Evolutionary conservation across 92 coral and sea anemone genomes (phyloP).

Genomic region (Palythoa grandis): DNA sequence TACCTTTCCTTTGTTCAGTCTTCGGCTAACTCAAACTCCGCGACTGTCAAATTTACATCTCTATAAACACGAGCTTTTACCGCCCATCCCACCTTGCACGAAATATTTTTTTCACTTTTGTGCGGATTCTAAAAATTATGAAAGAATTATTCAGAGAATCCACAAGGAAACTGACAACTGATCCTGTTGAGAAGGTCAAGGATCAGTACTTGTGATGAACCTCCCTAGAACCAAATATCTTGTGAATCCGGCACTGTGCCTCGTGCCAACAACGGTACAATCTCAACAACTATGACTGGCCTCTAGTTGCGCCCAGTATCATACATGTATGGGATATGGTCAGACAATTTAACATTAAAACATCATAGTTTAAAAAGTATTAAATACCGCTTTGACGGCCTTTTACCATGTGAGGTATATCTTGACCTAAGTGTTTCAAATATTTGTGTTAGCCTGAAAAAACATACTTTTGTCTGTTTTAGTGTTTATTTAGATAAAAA

Average conservation of each 20-base stretch:
- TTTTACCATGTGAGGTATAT: conserved; percentile 6
- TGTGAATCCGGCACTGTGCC: neutral
- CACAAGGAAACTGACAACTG: conserved; percentile 5
- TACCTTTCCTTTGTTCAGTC: neutral
- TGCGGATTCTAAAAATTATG: neutral
- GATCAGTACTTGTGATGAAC: conserved; percentile 8
- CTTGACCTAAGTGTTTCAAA: neutral
- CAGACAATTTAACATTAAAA: neutral
- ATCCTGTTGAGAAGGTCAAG: conserved; percentile 11
- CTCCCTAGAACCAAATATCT: neutral
- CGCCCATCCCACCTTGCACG: neutral
- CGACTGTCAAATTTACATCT: no score
- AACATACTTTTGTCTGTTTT: conserved; percentile 37
- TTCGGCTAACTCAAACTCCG: neutral
- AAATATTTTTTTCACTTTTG: neutral
- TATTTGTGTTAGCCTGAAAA: conserved; percentile 34
- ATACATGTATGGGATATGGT: neutral
- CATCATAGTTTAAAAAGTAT: neutral
- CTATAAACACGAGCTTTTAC: neutral
- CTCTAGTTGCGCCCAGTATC: neutral
- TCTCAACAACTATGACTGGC: neutral
- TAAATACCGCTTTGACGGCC: neutral
- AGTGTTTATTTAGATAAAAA: conserved; percentile 29
- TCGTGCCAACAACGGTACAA: neutral
- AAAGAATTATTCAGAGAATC: conserved; percentile 19